Conservation (phyloP, 2,113 vertebrate species). For the Euleptes europaea region DNA sequence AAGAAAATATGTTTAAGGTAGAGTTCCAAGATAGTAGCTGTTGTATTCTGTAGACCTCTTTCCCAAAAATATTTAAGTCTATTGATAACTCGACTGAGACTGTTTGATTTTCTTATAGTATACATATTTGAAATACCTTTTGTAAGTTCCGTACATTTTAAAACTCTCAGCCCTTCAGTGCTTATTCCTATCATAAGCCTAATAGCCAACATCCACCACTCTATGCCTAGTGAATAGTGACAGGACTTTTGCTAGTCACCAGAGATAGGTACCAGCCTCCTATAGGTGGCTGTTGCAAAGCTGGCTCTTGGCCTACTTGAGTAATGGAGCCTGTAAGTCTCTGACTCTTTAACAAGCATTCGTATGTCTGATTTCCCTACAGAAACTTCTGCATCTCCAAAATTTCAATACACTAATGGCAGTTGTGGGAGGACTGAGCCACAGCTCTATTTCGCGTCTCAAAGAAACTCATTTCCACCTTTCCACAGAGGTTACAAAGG, state of each 20-base stretch:
- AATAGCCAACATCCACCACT: neutral
- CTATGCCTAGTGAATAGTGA: neutral
- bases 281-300: neutral
- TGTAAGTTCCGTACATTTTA: neutral
- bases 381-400: constrained; percentile 95
- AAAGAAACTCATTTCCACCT: constrained; percentile 94
- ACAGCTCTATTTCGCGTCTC: constrained; percentile 95
- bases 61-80: neutral
- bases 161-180: neutral
- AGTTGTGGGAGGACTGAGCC: constrained; percentile 94
- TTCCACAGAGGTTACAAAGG: constrained; percentile 91
- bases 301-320: neutral
- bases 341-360: neutral
- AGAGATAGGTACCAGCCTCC: neutral
- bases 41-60: neutral
- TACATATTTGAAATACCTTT: neutral
- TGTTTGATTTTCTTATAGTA: neutral
- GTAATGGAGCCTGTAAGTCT: neutral
- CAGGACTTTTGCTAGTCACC: neutral
- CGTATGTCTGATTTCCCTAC: constrained; percentile 38
- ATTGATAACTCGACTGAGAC: neutral
- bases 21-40: neutral
- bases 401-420: constrained; percentile 99
- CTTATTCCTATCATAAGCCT: neutral
- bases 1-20: neutral